Percentiles rank a stretch among this genome's conserved stretches.
Evolutionary conservation across 2,888 invertebrate genomes (phyloP).

Genomic region (Rhopalosiphum nymphaeae): DNA sequence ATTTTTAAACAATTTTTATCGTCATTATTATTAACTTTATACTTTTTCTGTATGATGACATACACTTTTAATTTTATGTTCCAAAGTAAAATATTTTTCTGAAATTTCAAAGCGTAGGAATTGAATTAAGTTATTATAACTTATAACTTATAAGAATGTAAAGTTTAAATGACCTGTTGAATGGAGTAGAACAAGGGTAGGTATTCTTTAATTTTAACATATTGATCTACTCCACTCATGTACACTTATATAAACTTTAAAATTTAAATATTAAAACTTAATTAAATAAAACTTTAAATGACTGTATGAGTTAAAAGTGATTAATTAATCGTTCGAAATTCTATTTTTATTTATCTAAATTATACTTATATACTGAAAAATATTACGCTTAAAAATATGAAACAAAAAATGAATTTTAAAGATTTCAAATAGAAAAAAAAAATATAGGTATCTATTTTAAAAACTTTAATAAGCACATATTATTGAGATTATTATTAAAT

Average conservation of each 20-base stretch:
- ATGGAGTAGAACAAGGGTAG: not conserved
- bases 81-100: not conserved
- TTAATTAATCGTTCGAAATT: no score
- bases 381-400: not conserved
- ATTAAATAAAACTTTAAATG: no score
- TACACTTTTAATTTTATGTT: not conserved
- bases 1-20: not conserved
- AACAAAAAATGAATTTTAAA: not conserved
- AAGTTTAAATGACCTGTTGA: not conserved
- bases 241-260: no score
- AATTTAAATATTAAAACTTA: no score
- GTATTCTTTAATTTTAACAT: no score
- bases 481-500: not conserved
- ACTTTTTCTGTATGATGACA: not conserved
- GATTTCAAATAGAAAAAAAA: not conserved
- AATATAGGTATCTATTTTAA: not conserved
- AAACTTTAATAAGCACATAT: not conserved
- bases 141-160: not conserved
- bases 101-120: not conserved
- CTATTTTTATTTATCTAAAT: not conserved
- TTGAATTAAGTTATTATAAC: not conserved
- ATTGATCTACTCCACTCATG: no score
- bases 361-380: not conserved
- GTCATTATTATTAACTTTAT: not conserved
- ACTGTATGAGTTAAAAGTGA: no score